Conservation (phyloP, 1,140 invertebrate genomes). For the Atopsyche davidsoni region DNA sequence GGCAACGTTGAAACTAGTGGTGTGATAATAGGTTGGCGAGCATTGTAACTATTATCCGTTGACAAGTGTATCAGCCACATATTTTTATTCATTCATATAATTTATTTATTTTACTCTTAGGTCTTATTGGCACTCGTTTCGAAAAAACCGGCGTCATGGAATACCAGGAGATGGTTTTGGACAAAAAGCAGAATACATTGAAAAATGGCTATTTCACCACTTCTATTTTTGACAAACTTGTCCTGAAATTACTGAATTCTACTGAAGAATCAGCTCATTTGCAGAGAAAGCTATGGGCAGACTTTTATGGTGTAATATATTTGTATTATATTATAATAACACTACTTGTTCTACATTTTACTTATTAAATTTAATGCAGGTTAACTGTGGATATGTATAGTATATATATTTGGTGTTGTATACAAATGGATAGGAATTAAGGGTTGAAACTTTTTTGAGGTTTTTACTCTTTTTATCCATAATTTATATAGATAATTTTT, state of each 20-base stretch:
- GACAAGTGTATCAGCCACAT: too few relatives aligned
- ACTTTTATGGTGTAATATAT: constrained; percentile 31
- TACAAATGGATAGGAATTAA: too few relatives aligned
- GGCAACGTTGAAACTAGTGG: constrained; percentile 31
- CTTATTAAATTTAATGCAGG: too few relatives aligned
- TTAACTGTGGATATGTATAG: too few relatives aligned
- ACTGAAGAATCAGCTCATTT: not conserved
- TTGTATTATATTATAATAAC: too few relatives aligned
- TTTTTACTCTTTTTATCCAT: too few relatives aligned
- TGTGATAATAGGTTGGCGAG: constrained; percentile 31
- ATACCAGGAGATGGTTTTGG: constrained; percentile 51
- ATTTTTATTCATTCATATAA: constrained; percentile 1
- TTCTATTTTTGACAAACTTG: too few relatives aligned
- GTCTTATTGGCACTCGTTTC: constrained; percentile 47
- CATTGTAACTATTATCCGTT: not conserved
- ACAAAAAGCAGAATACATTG: constrained; percentile 45
- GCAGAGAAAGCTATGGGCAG: constrained; percentile 27
- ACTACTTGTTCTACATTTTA: too few relatives aligned
- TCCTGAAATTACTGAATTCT: too few relatives aligned
- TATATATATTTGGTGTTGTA: too few relatives aligned
- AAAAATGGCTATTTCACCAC: constrained; percentile 48
- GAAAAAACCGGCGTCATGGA: constrained; percentile 48
- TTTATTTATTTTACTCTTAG: constrained; percentile 23
- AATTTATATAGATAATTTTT: too few relatives aligned
- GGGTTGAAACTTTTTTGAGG: too few relatives aligned